phyloP scores from a whole-genome alignment of 30 jellyfish, hydroid and myxozoan species.

The Cassiopea andromeda region DNA sequence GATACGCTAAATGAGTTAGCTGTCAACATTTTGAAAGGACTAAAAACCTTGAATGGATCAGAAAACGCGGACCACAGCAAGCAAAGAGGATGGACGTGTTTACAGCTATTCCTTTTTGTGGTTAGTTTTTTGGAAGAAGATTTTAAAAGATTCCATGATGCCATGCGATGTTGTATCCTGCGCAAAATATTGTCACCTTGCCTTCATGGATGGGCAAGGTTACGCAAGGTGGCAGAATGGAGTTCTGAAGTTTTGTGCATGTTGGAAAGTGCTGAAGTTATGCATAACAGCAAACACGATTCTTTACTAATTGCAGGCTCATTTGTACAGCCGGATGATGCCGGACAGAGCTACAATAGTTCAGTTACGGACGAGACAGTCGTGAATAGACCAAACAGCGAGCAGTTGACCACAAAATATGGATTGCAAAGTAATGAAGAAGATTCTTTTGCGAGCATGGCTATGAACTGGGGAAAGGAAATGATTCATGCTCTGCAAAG shows the following conservation, averaged over 20 bases:
- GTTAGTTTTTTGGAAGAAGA: slow-evolving; percentile 33
- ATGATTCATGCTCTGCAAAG: slow-evolving; percentile 23
- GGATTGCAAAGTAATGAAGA: not conserved
- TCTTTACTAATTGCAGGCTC: not conserved
- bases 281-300: not conserved
- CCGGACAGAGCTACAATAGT: not conserved
- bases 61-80: not conserved
- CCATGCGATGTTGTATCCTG: slow-evolving; percentile 6
- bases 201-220: slow-evolving; percentile 38
- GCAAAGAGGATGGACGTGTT: not conserved
- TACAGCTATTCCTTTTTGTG: not conserved
- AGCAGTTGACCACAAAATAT: not conserved
- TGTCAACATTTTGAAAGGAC: not conserved
- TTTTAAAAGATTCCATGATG: slow-evolving; percentile 15
- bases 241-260: not conserved
- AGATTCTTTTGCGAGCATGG: not conserved
- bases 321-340: not conserved
- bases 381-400: not conserved
- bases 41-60: not conserved
- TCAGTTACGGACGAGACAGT: not conserved
- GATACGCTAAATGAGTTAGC: slow-evolving; percentile 20
- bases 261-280: not conserved
- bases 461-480: not conserved
- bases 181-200: slow-evolving; percentile 53
- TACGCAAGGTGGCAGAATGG: slow-evolving; percentile 30